A percentile compares a stretch with the other conserved stretches of the same genome.
Conservation (phyloP, 2,888 invertebrate species). For the Physocephala rufipes region DNA sequence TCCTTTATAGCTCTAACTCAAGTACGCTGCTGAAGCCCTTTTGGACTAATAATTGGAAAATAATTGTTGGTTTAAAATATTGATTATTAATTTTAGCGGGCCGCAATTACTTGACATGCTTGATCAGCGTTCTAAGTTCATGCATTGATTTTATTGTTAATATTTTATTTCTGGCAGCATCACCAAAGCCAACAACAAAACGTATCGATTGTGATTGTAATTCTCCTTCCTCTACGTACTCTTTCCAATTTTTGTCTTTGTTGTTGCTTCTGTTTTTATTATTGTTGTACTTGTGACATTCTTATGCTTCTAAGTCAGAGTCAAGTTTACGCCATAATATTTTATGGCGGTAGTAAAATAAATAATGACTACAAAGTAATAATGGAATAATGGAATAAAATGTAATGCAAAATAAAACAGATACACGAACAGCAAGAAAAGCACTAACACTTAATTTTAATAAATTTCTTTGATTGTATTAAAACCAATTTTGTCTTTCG, state of each 20-base stretch:
- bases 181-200: not conserved
- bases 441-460: no score
- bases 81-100: no score
- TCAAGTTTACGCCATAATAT: slow-evolving; percentile 47
- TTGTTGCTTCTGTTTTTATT: slow-evolving; percentile 4
- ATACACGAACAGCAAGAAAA: no score
- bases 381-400: not conserved
- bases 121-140: no score
- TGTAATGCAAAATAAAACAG: not conserved
- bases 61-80: no score
- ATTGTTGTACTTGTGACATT: not conserved
- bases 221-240: not conserved
- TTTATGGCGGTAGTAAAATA: slow-evolving; percentile 19
- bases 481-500: no score
- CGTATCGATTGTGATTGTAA: not conserved
- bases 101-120: no score
- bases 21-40: no score
- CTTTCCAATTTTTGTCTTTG: not conserved
- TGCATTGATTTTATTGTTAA: no score
- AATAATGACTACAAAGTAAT: slow-evolving; percentile 7
- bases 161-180: not conserved
- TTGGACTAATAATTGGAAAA: no score
- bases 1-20: no score
- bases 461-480: no score
- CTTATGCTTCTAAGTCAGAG: slow-evolving; percentile 47